Evolutionary conservation across 2,113 vertebrate genomes (phyloP).

Genomic region (Indicator indicator): DNA sequence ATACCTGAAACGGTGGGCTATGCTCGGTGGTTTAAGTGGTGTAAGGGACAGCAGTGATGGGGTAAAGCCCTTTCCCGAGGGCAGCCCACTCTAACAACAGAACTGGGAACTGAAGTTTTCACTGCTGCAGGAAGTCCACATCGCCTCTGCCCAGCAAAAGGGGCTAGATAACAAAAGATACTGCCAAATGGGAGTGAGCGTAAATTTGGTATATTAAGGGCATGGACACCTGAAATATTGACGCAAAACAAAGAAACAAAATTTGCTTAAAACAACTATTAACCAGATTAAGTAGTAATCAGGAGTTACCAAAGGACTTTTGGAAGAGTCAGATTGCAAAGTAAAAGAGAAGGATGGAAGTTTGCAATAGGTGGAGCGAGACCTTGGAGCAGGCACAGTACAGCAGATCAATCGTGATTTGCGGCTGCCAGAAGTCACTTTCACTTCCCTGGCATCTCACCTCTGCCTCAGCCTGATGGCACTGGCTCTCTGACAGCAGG

Average conservation of each 20-base stretch:
- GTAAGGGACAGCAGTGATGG: fast-evolving
- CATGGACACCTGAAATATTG: no score
- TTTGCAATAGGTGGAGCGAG: neutral
- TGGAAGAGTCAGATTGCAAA: neutral
- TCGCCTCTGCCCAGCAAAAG: neutral
- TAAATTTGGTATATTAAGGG: neutral
- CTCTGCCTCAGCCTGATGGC: neutral
- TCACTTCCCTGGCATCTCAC: neutral
- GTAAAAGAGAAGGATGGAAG: neutral
- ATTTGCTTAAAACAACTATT: neutral
- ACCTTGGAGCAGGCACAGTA: neutral
- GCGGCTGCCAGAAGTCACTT: neutral
- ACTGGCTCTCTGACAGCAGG: neutral
- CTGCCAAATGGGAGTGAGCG: neutral
- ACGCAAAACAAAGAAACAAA: no score
- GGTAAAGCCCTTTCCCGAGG: fast-evolving
- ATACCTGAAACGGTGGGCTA: fast-evolving
- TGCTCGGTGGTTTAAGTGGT: fast-evolving
- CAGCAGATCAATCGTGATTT: neutral
- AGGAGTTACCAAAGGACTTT: neutral
- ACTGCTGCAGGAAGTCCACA: fast-evolving
- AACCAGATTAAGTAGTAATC: neutral
- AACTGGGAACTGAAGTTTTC: neutral
- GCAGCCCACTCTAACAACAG: neutral
- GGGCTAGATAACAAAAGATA: neutral